These are phyloP conservation scores for Picathartes gymnocephalus DNA, from an alignment of 2,113 vertebrate species.

Conservation along the genomic window DNA sequence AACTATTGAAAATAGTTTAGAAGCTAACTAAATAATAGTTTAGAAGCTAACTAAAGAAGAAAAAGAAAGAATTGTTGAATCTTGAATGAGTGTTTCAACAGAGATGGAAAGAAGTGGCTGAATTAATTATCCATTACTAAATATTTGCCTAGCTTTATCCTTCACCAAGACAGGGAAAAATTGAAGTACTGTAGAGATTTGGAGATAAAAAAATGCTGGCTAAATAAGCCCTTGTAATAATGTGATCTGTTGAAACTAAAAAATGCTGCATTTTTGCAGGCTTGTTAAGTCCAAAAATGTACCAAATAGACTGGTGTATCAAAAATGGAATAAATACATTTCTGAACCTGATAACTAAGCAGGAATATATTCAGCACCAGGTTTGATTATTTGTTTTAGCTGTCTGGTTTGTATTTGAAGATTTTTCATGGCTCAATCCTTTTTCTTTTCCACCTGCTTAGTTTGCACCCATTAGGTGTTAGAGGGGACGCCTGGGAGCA, in stretches of 20 bases:
- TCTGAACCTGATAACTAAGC: neutral
- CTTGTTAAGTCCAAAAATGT: neutral
- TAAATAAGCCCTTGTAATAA: neutral
- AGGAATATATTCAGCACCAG: neutral
- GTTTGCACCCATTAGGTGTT: neutral
- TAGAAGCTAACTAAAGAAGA: neutral
- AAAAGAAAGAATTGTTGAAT: neutral
- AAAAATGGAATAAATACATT: neutral
- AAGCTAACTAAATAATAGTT: neutral
- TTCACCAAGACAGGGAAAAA: neutral
- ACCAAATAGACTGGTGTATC: neutral
- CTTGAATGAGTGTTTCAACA: neutral
- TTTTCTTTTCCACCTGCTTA: neutral
- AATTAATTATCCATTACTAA: slow-evolving; percentile 17
- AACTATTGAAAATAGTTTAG: neutral
- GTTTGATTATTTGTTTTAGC: neutral
- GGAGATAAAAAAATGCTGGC: neutral
- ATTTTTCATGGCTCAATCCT: neutral
- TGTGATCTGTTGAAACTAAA: neutral
- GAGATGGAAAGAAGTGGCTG: neutral
- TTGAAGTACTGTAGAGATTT: neutral
- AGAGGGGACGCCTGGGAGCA: neutral
- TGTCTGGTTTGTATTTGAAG: neutral
- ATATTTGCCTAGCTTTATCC: slow-evolving; percentile 8
- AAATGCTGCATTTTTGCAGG: neutral